A percentile compares a stretch with the other conserved stretches of the same genome.
Conservation (phyloP, 2,797 vertebrate genomes). For the Tinamus major region DNA sequence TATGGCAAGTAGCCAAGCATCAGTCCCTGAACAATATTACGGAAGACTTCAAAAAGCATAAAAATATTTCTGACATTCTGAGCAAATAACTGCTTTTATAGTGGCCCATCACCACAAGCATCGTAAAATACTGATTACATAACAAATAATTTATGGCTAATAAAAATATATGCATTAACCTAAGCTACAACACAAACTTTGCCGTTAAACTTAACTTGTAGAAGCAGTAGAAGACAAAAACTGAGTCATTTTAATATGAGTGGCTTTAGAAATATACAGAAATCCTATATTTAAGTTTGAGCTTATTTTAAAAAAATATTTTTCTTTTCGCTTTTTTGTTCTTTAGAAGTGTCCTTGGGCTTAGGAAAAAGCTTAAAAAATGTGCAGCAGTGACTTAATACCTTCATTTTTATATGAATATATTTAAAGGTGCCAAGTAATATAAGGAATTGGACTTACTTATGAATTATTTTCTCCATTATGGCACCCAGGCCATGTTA, state of each 20-base stretch:
- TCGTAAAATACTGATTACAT: background rate
- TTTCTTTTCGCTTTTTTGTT: background rate
- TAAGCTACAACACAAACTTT: background rate
- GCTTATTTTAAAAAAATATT: background rate
- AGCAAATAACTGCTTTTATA: background rate
- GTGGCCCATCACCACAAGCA: background rate
- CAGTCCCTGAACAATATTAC: background rate
- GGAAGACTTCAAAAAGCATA: background rate
- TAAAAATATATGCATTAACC: background rate
- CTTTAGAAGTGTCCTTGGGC: background rate
- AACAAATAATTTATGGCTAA: slow-evolving; percentile 19
- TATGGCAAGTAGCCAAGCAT: background rate
- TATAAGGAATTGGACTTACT: background rate
- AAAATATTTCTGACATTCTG: slow-evolving; percentile 18
- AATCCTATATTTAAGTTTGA: background rate
- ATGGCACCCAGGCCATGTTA: background rate
- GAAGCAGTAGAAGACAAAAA: background rate
- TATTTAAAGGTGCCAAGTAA: background rate
- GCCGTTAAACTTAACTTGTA: background rate
- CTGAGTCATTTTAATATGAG: background rate
- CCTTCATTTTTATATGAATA: background rate
- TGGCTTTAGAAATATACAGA: background rate
- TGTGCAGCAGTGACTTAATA: background rate
- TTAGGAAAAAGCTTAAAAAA: background rate
- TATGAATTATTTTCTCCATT: background rate